Evolutionary conservation across 2,888 invertebrate genomes (phyloP).

Genomic region (Nyleta sp.): DNA sequence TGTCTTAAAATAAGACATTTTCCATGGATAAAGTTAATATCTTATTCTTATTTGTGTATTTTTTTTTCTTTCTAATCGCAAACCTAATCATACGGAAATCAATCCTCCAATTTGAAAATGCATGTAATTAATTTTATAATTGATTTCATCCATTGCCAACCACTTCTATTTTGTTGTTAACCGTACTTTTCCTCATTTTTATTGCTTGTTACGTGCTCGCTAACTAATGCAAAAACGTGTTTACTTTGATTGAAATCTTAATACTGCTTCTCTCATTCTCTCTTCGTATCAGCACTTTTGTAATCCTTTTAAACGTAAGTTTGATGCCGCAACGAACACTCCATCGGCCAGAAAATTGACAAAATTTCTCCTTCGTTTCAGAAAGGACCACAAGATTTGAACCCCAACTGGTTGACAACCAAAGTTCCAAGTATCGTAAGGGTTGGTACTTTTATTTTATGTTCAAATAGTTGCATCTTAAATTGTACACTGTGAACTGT

Average conservation of each 20-base stretch:
- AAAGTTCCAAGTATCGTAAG: slow-evolving; percentile 81
- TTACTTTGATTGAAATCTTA: slow-evolving; percentile 28
- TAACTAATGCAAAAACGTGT: slow-evolving; percentile 31
- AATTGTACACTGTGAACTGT: no score
- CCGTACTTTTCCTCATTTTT: slow-evolving; percentile 21
- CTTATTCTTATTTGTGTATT: no score
- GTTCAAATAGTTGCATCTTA: no score
- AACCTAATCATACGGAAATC: not conserved
- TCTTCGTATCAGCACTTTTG: not conserved
- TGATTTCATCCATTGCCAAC: slow-evolving; percentile 4
- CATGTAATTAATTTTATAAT: no score
- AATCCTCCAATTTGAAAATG: not conserved
- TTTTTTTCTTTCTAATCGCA: no score
- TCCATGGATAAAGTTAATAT: no score
- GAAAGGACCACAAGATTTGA: slow-evolving; percentile 83
- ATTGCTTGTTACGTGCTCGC: slow-evolving; percentile 1
- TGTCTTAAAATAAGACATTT: no score
- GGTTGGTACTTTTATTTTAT: slow-evolving; percentile 74
- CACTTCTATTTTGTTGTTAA: not conserved
- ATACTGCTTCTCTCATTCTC: slow-evolving; percentile 2
- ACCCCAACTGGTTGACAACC: slow-evolving; percentile 82
- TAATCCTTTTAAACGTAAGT: not conserved
- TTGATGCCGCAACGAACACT: no score
- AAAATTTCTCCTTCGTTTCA: slow-evolving; percentile 69
- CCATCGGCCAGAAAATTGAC: no score